These are phyloP conservation scores for Volucella zonaria DNA, from an alignment of 2,888 invertebrate species.

Conservation along the genomic window DNA sequence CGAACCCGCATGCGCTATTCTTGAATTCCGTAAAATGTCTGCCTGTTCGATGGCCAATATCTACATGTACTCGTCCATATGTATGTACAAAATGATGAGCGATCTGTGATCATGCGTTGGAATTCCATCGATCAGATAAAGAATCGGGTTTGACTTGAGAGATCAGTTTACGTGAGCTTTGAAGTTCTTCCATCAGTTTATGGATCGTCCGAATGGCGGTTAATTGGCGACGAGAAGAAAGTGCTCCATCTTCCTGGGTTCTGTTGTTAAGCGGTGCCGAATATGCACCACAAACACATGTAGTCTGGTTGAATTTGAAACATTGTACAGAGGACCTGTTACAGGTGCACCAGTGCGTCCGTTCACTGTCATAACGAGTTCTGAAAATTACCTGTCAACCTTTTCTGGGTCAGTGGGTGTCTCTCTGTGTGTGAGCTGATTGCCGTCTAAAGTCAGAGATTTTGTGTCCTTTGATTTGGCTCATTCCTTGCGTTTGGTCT, in stretches of 20 bases:
- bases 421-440: constrained; percentile 47
- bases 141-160: constrained; percentile 34
- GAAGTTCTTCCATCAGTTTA: constrained; percentile 40
- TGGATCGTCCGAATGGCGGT: constrained; percentile 16
- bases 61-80: no score
- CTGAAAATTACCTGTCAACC: constrained; percentile 70
- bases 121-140: constrained; percentile 70
- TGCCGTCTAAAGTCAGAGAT: constrained; percentile 18
- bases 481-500: constrained; percentile 5
- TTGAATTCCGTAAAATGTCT: constrained; percentile 29
- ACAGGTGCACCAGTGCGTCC: constrained; percentile 55
- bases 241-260: constrained; percentile 65
- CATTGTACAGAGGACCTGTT: constrained; percentile 32
- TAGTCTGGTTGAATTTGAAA: background rate
- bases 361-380: constrained; percentile 69
- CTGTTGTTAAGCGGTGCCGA: constrained; percentile 7
- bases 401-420: constrained; percentile 73
- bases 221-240: constrained; percentile 62
- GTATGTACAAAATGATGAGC: constrained; percentile 61
- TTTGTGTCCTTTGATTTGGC: constrained; percentile 63
- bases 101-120: constrained; percentile 66
- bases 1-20: constrained; percentile 31
- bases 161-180: constrained; percentile 14
- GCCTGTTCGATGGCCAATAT: constrained; percentile 58
- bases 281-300: constrained; percentile 24